phyloP scores from a whole-genome alignment of 2,888 invertebrate genomes.

The Chesias legatella region DNA sequence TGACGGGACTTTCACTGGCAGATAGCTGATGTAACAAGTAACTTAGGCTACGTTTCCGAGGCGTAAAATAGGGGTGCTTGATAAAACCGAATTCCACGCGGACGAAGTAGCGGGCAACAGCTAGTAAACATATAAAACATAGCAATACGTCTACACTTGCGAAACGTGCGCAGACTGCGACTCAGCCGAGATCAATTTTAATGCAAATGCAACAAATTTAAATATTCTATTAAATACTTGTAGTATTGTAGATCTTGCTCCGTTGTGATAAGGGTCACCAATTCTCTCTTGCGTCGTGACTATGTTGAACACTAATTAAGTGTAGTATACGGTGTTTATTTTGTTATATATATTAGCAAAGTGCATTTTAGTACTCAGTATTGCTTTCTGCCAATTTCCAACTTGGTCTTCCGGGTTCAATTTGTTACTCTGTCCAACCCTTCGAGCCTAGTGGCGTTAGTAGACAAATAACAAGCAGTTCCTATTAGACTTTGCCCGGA shows the following conservation, averaged over 20 bases:
- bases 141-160: constrained; percentile 7
- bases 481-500: not conserved
- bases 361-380: not conserved
- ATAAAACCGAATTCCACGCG: no score
- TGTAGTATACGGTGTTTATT: constrained; percentile 4
- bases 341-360: constrained; percentile 4
- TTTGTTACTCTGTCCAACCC: no score
- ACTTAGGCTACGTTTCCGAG: no score
- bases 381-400: not conserved
- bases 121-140: no score
- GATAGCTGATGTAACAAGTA: no score
- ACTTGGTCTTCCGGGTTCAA: not conserved
- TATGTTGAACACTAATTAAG: constrained; percentile 22
- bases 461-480: no score
- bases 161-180: constrained; percentile 21
- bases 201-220: constrained; percentile 24
- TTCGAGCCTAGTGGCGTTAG: no score
- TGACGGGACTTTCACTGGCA: no score
- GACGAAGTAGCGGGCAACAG: no score
- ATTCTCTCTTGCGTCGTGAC: constrained; percentile 19
- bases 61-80: no score
- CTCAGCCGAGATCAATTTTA: constrained; percentile 19
- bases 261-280: constrained; percentile 16
- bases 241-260: constrained; percentile 12
- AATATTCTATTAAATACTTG: constrained; percentile 19